Base-by-base conservation (phyloP, 2,113 vertebrate genomes). In the Anhinga anhinga region DNA sequence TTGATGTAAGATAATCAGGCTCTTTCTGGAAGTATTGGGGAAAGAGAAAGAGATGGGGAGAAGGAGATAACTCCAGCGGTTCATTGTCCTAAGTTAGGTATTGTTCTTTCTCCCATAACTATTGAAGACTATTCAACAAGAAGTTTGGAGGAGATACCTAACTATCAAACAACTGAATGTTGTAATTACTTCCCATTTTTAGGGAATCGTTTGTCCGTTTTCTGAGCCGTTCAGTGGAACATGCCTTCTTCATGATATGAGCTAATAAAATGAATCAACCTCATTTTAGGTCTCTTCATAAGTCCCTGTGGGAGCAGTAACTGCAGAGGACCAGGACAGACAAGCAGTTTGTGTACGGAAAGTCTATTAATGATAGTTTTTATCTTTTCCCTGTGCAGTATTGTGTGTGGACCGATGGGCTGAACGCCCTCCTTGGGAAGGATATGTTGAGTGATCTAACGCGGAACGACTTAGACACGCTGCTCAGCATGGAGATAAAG, bases 401-500 rank as follows among this genome's bases (percentile, higher is more conserved):
- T 91, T 99, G 99, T 66, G 99, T 99, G 97, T 99, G 99, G 99
- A 99, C 99, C 9, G 99, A 99, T 19, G 99, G 99, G 71, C 98
- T 99, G 66, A 99, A 99, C 3, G 99, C 99, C 19, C 99, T 99
- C 86, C 99, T 99, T 78, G 99, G 99, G 49, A 99, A 99, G 84
- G 99, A 99, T 98, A 99, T 99, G 99, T 98, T 99, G 98, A 99
- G 99, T 40, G 99, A 99, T 20, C 99, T 99, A 95, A 99, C 99
- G 0, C 98, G 99, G 95, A 99, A 99, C 0, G 99, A 99, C 98
- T 97, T 99, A 93, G 99, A 99, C 98, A 99, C 99, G 4, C 98
- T 99, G 96, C 99, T 99, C 94, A 99, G 99, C 98, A 99, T 99
- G 99, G 99, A 99, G 97, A 99, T 99, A 98, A 99, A 99, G 98